These are phyloP conservation scores for Alviniconcha marisindica DNA, from an alignment of 1,140 invertebrate genomes.

Conservation along the genomic window DNA sequence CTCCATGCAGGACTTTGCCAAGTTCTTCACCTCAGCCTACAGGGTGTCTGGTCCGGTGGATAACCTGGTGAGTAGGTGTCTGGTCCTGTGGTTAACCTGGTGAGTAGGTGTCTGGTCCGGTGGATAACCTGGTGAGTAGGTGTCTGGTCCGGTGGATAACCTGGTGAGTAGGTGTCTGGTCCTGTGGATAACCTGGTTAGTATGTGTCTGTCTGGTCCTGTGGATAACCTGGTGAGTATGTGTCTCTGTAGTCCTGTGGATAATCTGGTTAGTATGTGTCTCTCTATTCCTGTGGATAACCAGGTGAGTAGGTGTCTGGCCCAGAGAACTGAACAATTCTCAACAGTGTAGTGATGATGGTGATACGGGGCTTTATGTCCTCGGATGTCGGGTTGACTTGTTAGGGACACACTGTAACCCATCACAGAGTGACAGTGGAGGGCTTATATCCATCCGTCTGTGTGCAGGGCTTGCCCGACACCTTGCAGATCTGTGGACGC, in stretches of 20 bases:
- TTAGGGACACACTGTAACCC: too few relatives aligned
- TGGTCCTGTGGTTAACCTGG: conserved; percentile 66
- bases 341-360: too few relatives aligned
- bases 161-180: conserved; percentile 76
- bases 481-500: conserved; percentile 93
- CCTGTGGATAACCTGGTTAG: conserved; percentile 63
- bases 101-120: conserved; percentile 60
- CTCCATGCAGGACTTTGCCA: conserved; percentile 92
- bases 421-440: too few relatives aligned
- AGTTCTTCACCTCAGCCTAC: conserved; percentile 90
- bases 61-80: conserved; percentile 55
- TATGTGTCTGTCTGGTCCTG: conserved; percentile 78
- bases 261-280: conserved; percentile 56
- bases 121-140: conserved; percentile 82
- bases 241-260: conserved; percentile 61
- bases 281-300: conserved; percentile 64
- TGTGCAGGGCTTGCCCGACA: conserved; percentile 83
- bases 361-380: too few relatives aligned
- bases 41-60: conserved; percentile 80
- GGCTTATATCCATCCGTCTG: background rate
- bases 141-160: conserved; percentile 75
- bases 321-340: too few relatives aligned
- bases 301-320: conserved; percentile 85
- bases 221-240: conserved; percentile 62
- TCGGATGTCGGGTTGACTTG: too few relatives aligned